Conservation (phyloP, 2,797 vertebrate genomes). For the Acipenser transmontanus region DNA sequence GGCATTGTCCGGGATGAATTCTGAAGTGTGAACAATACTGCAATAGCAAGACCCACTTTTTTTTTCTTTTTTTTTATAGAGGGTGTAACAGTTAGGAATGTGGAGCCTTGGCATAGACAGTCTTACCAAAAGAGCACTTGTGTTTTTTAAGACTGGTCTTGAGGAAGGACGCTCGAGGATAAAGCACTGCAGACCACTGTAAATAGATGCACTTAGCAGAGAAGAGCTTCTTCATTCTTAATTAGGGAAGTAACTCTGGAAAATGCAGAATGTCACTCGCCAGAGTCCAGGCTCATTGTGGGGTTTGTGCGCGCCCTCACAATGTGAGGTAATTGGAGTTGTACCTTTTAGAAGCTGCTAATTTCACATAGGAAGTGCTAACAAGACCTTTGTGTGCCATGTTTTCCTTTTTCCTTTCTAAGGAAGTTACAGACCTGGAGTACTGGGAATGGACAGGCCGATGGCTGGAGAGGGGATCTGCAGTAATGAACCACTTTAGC, state of each 20-base stretch:
- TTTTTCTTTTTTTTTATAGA: too few relatives aligned
- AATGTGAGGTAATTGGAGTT: conserved; percentile 98
- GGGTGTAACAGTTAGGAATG: conserved; percentile 72
- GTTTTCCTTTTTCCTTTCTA: conserved; percentile 96
- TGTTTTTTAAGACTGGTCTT: conserved; percentile 81
- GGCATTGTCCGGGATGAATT: conserved; percentile 74
- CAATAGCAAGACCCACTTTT: conserved; percentile 58
- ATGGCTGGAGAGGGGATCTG: conserved; percentile 82
- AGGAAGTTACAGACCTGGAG: conserved; percentile 91
- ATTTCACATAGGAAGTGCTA: conserved; percentile 99
- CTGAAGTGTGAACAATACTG: conserved; percentile 77
- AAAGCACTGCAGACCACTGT: conserved; percentile 74
- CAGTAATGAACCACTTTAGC: conserved; percentile 99
- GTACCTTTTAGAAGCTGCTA: conserved; percentile 98
- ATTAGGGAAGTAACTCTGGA: conserved; percentile 93
- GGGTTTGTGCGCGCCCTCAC: conserved; percentile 75
- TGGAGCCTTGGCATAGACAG: conserved; percentile 63
- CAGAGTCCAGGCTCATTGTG: conserved; percentile 68
- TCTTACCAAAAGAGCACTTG: conserved; percentile 80
- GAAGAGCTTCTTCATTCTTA: conserved; percentile 92
- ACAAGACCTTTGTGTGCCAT: conserved; percentile 98
- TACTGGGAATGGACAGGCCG: conserved; percentile 88
- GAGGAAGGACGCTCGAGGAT: conserved; percentile 82
- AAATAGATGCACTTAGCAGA: conserved; percentile 83
- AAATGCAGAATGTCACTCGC: conserved; percentile 80